A percentile compares a stretch with the other conserved stretches of the same genome.
These are phyloP conservation scores for Chlorops oryzae DNA, from an alignment of 1,140 invertebrate species.

Conservation along the genomic window DNA sequence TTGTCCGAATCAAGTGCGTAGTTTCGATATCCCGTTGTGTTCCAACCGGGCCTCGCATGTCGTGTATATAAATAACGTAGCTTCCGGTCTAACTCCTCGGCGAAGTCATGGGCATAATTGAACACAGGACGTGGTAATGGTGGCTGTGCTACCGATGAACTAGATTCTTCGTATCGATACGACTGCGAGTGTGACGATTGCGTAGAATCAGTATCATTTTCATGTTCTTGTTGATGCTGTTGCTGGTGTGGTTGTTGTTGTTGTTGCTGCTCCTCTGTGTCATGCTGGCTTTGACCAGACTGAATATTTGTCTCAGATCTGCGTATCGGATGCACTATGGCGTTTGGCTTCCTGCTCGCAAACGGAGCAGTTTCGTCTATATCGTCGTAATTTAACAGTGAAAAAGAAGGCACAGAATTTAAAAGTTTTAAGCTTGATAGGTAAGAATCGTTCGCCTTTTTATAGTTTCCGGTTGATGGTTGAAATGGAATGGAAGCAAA, in stretches of 20 bases:
- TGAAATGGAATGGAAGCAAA: too few relatives aligned
- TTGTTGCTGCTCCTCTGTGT: slow-evolving; percentile 6
- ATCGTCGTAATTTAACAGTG: too few relatives aligned
- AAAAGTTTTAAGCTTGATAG: too few relatives aligned
- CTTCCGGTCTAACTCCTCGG: slow-evolving; percentile 41
- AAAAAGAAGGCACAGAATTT: too few relatives aligned
- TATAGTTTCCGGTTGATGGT: too few relatives aligned
- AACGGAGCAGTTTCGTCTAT: too few relatives aligned
- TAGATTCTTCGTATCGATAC: slow-evolving; percentile 9
- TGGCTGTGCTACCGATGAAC: slow-evolving; percentile 20
- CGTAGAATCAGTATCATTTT: too few relatives aligned
- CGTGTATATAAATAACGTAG: slow-evolving; percentile 31
- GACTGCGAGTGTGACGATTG: too few relatives aligned
- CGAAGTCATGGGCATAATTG: slow-evolving; percentile 31
- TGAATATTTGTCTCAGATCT: slow-evolving; percentile 25
- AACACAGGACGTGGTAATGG: slow-evolving; percentile 33
- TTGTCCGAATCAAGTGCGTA: too few relatives aligned
- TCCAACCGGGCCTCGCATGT: too few relatives aligned
- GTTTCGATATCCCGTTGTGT: too few relatives aligned
- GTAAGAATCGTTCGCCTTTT: too few relatives aligned
- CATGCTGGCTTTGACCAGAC: slow-evolving; percentile 31
- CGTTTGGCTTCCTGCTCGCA: slow-evolving; percentile 48
- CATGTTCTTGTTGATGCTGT: not conserved
- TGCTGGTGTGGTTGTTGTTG: not conserved
- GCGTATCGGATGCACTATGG: slow-evolving; percentile 50